Evolutionary conservation across 2,888 invertebrate species (phyloP), one percentile per base, ranked within the genome.

Genomic region (Melanophora roralis): DNA sequence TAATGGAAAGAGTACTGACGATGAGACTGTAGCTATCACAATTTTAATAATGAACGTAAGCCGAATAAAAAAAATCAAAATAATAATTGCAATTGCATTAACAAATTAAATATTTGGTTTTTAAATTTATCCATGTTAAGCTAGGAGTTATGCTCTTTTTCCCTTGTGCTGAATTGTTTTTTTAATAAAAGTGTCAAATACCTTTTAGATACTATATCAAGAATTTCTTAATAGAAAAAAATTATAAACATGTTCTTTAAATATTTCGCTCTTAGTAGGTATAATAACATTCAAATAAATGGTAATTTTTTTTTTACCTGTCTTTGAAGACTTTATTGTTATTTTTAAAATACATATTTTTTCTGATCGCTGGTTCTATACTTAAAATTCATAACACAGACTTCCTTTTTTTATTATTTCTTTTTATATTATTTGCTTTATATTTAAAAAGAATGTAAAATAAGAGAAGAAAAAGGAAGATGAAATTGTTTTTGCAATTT

Each of bases 311-410:
- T 36, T 55, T 57, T 71, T 74, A 75, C 79, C 79, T 71, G 79
- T 62, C 3, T 69, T 47, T 57, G 23, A 9, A 60, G 40, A 57
- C 19, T 0, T 19, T 59, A 12, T 47, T 59, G n/a, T 27, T 27
- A 6, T 21, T n/a, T 36, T 36, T n/a, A n/a, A n/a, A n/a, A n/a
- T n/a, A n/a, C n/a, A n/a, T n/a, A n/a, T n/a, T 19, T 43, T 38
- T 49, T 51, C 23, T 2, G 21, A 60, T 27, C 12, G 57, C 60
- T 59, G 49, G 34, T 60, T 53, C 64, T 65, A 14, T 64, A 60
- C 43, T 78, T 81, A 73, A 81, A 77, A 77, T 81, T 73, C 81
- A 78, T 65, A 78, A 67, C 69, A 81, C 64, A 81, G 34, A 77
- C 73, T 77, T 81, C 80, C 80, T 73, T 72, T 76, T 43, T n/a